Conservation (phyloP, 2,888 invertebrate genomes). For the Folsomia manolachei region DNA sequence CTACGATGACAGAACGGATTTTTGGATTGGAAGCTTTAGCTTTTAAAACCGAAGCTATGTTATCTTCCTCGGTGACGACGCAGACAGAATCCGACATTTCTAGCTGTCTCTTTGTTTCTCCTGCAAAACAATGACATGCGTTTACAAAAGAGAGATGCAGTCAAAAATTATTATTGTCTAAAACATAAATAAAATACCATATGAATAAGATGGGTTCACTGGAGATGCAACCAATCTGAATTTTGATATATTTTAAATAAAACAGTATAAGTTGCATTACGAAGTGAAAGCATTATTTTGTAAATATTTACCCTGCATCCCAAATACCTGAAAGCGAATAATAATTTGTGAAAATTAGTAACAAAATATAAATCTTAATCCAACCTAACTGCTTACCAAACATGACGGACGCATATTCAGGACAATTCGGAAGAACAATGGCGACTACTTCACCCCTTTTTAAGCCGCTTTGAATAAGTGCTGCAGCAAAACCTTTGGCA, state of each 20-base stretch:
- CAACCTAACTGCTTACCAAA: no score
- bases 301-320: conserved; percentile 47
- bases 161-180: background rate
- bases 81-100: conserved; percentile 36
- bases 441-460: conserved; percentile 67
- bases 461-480: conserved; percentile 61
- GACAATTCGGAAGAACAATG: conserved; percentile 70
- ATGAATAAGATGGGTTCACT: conserved; percentile 41
- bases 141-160: background rate
- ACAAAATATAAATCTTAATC: no score
- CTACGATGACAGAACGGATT: conserved; percentile 33
- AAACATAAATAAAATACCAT: conserved; percentile 28
- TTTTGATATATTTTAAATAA: background rate
- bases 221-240: conserved; percentile 36
- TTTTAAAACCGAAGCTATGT: conserved; percentile 28
- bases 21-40: conserved; percentile 33
- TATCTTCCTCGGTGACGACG: conserved; percentile 39
- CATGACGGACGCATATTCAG: conserved; percentile 60
- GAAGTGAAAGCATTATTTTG: background rate
- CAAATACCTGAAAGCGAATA: no score
- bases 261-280: background rate
- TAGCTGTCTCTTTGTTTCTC: conserved; percentile 49
- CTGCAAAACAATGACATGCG: conserved; percentile 16
- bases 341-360: no score
- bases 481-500: conserved; percentile 52